Conservation (phyloP, 64 coral and sea anemone genomes). For the Stylophora pistillata region DNA sequence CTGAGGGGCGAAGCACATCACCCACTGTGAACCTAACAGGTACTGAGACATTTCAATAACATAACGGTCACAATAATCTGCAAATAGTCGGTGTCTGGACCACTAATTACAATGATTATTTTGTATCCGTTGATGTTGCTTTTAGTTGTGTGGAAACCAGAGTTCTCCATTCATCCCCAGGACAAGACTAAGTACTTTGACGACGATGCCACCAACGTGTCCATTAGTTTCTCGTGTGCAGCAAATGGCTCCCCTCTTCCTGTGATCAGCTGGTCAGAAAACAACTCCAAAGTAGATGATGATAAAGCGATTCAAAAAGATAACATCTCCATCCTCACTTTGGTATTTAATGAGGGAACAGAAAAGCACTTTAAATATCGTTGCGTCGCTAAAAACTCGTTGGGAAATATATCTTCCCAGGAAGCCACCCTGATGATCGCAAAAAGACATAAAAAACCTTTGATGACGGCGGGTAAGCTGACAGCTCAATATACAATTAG, state of each 20-base stretch:
- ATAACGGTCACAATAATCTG: no score
- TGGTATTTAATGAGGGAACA: background rate
- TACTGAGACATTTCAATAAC: background rate
- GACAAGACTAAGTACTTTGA: background rate
- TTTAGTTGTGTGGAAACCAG: background rate
- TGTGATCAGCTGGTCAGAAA: background rate
- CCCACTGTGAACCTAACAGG: background rate
- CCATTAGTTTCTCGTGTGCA: background rate
- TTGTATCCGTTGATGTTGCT: background rate
- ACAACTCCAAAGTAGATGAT: background rate
- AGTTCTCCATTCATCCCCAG: background rate
- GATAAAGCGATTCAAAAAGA: background rate
- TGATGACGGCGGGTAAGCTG: no score
- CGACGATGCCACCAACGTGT: background rate
- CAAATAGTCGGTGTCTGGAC: background rate
- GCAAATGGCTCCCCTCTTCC: background rate
- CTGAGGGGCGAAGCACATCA: background rate
- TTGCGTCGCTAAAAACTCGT: slow-evolving; percentile 3
- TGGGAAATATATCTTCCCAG: background rate
- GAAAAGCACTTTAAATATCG: background rate
- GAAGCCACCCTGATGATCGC: background rate
- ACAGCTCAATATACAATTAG: no score
- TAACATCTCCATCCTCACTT: background rate
- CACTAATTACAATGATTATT: background rate
- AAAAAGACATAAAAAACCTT: background rate